Base-by-base conservation (phyloP, 1,140 invertebrate genomes). In the Andrena cerasifolii region DNA sequence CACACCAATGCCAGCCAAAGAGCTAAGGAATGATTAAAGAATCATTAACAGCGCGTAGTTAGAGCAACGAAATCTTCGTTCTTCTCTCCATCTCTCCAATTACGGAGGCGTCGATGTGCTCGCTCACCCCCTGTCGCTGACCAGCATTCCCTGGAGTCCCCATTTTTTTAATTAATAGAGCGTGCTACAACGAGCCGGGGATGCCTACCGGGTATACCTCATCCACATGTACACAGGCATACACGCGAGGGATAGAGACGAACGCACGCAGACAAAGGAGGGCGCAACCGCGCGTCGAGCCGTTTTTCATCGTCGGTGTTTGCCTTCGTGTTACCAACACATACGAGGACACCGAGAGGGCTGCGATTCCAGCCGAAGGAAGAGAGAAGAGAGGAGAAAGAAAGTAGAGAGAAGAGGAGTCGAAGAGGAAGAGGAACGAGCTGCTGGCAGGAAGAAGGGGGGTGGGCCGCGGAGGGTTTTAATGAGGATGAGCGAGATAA, bases 401-500 rank as follows among this genome's bases (percentile, higher is more conserved):
- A 79, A n/a, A n/a, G n/a, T n/a, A n/a, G n/a, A 61, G 74, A 81
- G 74, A 74, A 49, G 68, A 65, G 61, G 40, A 66, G 16, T 12
- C 70, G 56, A 56, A 45, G 49, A 73, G 58, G 58, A 63, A 78
- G 70, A 79, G 43, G 61, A 66, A 31, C 61, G 77, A 79, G 71
- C 59, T 78, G 28, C 59, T 26, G 43, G 77, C 68, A 83, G 79
- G 79, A 81, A 77, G 74, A 83, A 51, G 61, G 51, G 40, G 76
- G 56, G 62, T 58, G 77, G 79, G 54, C 31, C 51, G 80, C 71
- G 70, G 81, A 81, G 76, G 84, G 83, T 87, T 88, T 85, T 90
- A 90, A 90, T 89, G 89, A 89, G 88, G 87, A 89, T 88, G 84
- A 89, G 88, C 85, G 86, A 86, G 87, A 88, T 89, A 89, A 88